Percentiles rank a stretch among this genome's conserved stretches.
These are phyloP conservation scores for Agriotes lineatus DNA, from an alignment of 2,888 invertebrate species.

Conservation along the genomic window DNA sequence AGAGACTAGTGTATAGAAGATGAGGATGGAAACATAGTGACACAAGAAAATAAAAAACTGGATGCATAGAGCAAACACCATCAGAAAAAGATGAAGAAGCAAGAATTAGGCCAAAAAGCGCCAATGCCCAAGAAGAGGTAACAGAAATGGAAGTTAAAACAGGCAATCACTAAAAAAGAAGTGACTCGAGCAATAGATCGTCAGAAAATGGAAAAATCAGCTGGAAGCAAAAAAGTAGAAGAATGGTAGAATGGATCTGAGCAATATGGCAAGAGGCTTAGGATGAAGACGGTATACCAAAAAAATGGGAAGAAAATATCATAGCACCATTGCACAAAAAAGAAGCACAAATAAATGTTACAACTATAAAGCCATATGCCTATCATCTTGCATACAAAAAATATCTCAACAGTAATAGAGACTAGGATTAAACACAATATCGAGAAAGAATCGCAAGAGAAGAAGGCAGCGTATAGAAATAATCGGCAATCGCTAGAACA, in stretches of 20 bases:
- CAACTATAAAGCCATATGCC: not conserved
- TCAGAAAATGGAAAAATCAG: not conserved
- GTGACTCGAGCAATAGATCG: not conserved
- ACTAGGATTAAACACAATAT: too few relatives aligned
- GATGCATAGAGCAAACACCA: not conserved
- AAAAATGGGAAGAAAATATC: too few relatives aligned
- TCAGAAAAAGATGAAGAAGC: not conserved
- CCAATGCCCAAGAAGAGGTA: not conserved
- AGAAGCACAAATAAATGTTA: not conserved
- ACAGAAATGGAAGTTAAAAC: not conserved
- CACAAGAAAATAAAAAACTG: not conserved
- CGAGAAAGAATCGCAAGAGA: not conserved
- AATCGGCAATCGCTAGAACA: not conserved
- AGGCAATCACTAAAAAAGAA: not conserved
- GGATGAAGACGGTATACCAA: too few relatives aligned
- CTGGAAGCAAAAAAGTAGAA: not conserved
- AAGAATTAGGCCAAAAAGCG: not conserved
- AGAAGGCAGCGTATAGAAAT: not conserved
- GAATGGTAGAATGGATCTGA: too few relatives aligned
- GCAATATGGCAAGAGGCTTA: not conserved
- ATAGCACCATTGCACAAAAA: not conserved
- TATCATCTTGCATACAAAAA: not conserved
- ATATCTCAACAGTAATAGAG: not conserved
- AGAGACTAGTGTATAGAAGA: not conserved
- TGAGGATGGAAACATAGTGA: not conserved